Base-by-base conservation (phyloP, 2,113 vertebrate genomes). In the Cephalopterus ornatus region DNA sequence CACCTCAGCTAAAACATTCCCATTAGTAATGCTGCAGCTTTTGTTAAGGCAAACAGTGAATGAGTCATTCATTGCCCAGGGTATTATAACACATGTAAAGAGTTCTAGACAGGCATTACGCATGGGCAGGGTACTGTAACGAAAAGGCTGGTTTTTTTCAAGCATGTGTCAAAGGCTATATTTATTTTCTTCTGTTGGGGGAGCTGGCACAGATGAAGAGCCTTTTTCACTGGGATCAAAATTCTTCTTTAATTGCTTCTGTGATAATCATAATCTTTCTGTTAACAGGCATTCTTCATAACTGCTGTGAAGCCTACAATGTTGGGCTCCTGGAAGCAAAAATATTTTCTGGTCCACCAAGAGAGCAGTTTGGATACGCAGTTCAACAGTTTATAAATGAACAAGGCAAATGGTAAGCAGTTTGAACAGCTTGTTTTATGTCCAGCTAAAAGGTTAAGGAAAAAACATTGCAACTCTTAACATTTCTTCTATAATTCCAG, bases 301-400 rank as follows among this genome's bases (percentile, higher is more conserved):
- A 95, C 71, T 97, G 71, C 70, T 98, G 98, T 74, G 89, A 98
- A 88, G 97, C 98, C 15, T 99, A 99, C 95, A 99, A 99, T 62
- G 92, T 99, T 53, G 99, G 98, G 21, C 98, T 99, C 13, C 96
- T 96, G 77, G 98, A 96, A 82, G 98, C 98, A 84, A 99, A 98
- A 98, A 94, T 99, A 74, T 99, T 99, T 97, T 98, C 96, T 10
- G 99, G 99, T 52, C 97, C 98, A 55, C 93, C 96, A 35, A 80
- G 39, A 39, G 98, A 98, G 59, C 98, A 99, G 94, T 99, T 99
- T 97, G 99, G 99, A 79, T 99, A 99, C 81, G 71, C 98, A 16
- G 97, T 99, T 49, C 98, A 99, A 42, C 99, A 99, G 89, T 97
- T 98, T 24, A 86, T 92, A 94, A 99, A 98, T 93, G 92, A 98